Base-by-base conservation (phyloP, 2,113 vertebrate species). In the Hyla sarda region DNA sequence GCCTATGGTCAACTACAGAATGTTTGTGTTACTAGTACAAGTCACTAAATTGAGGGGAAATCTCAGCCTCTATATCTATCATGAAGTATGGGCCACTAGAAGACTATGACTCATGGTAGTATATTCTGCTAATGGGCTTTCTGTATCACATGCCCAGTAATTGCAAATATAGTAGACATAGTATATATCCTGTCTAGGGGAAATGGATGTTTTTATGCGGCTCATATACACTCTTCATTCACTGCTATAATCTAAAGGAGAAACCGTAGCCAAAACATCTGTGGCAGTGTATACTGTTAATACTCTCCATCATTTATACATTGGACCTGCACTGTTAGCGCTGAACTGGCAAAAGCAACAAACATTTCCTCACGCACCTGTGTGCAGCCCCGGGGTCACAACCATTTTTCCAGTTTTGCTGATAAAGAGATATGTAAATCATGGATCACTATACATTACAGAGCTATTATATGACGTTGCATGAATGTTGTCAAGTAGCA, bases 271-370 rank as follows among this genome's bases (percentile, higher is more conserved):
- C 30, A 56, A 79, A 79, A 48, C 76, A 79, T 58, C 76, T 79
- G 76, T 79, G 76, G 58, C 52, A 79, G 30, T 37, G 28, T 79
- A 54, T 34, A 23, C 52, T 58, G 48, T 56, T 56, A 79, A 23
- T 76, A 76, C 73, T 28, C 73, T 52, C n/a, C 45, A 76, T 8
- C 5, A n/a, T 52, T 76, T 52, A 50, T 50, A 50, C 16, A 52
- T 76, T 28, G 48, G 73, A 76, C 45, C 73, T 32, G 72, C 48
- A 23, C 72, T 75, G 72, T 75, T 75, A 75, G 41, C 50, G 72
- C 72, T n/a, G 73, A 76, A 7, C 45, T 25, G 25, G 73, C 45
- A 28, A 76, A 76, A 76, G 73, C 50, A 50, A 76, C 73, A 76
- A 76, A 76, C 73, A 52, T 52, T 76, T 52, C 73, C 28, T 11